phyloP scores from a whole-genome alignment of 2,888 invertebrate species.

The Ligdia adustata region DNA sequence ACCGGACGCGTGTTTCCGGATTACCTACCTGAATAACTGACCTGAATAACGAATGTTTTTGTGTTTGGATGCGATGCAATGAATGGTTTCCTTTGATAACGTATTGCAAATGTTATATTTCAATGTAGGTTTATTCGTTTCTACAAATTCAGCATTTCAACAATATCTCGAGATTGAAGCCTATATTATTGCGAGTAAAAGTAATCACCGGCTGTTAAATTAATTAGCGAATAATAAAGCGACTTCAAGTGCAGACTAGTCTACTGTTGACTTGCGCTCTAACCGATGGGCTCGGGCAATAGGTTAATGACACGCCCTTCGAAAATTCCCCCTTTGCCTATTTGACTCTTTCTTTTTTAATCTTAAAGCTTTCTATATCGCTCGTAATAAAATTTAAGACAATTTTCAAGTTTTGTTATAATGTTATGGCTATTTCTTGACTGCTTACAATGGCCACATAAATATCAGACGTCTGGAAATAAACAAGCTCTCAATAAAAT shows the following conservation, averaged over 20 bases:
- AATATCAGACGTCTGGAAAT: slow-evolving; percentile 29
- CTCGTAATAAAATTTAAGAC: slow-evolving; percentile 37
- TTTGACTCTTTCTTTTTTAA: slow-evolving; percentile 10
- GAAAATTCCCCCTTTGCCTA: slow-evolving; percentile 23
- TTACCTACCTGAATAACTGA: slow-evolving; percentile 7
- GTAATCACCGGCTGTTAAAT: too few species aligned
- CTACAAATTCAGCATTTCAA: too few species aligned
- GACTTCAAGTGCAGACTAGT: too few species aligned
- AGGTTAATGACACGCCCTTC: slow-evolving; percentile 39
- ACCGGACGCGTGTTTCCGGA: slow-evolving; percentile 23
- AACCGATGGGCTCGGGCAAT: slow-evolving; percentile 16
- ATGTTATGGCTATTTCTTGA: slow-evolving; percentile 12
- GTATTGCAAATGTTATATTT: too few species aligned
- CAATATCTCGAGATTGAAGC: too few species aligned
- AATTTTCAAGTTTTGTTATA: slow-evolving; percentile 8
- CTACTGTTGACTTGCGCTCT: slow-evolving; percentile 28
- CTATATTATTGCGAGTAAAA: too few species aligned
- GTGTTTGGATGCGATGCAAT: slow-evolving; percentile 7
- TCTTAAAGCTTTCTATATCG: slow-evolving; percentile 19
- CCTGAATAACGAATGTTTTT: slow-evolving; percentile 13
- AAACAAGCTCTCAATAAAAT: slow-evolving; percentile 31
- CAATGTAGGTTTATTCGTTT: too few species aligned
- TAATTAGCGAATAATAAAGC: too few species aligned
- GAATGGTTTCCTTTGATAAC: slow-evolving; percentile 1
- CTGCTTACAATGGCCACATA: slow-evolving; percentile 33